Conservation (phyloP, 2,888 invertebrate genomes). For the Calephelis perditalis region DNA sequence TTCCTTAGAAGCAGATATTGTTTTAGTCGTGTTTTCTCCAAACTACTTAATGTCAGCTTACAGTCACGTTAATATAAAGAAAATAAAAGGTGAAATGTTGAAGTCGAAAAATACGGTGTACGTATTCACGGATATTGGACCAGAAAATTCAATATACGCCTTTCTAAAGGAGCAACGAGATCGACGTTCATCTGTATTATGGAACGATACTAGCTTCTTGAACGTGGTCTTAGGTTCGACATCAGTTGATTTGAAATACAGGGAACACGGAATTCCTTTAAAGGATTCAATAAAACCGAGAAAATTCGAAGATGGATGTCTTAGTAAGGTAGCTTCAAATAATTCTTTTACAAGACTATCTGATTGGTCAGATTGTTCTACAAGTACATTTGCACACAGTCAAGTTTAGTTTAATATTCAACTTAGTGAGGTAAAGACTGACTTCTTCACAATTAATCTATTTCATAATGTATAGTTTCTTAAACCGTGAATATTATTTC, state of each 20-base stretch:
- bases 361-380: constrained; percentile 42
- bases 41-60: constrained; percentile 61
- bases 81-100: constrained; percentile 61
- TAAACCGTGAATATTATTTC: neutral
- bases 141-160: constrained; percentile 64
- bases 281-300: constrained; percentile 15
- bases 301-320: constrained; percentile 25
- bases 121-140: constrained; percentile 58
- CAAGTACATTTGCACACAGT: constrained; percentile 49
- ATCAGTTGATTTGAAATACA: constrained; percentile 31
- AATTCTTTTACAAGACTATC: constrained; percentile 42
- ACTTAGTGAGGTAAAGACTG: constrained; percentile 74
- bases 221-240: constrained; percentile 45
- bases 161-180: constrained; percentile 65
- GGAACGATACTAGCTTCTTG: constrained; percentile 64
- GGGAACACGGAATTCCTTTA: constrained; percentile 25
- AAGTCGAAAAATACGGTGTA: constrained; percentile 56
- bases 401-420: constrained; percentile 56
- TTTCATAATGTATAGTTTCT: neutral
- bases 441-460: constrained; percentile 53
- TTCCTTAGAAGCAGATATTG: constrained; percentile 39
- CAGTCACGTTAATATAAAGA: constrained; percentile 62
- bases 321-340: constrained; percentile 36
- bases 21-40: constrained; percentile 57
- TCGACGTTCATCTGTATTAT: constrained; percentile 47